phyloP scores from a whole-genome alignment of 2,113 vertebrate species.

The Anthoscopus minutus region DNA sequence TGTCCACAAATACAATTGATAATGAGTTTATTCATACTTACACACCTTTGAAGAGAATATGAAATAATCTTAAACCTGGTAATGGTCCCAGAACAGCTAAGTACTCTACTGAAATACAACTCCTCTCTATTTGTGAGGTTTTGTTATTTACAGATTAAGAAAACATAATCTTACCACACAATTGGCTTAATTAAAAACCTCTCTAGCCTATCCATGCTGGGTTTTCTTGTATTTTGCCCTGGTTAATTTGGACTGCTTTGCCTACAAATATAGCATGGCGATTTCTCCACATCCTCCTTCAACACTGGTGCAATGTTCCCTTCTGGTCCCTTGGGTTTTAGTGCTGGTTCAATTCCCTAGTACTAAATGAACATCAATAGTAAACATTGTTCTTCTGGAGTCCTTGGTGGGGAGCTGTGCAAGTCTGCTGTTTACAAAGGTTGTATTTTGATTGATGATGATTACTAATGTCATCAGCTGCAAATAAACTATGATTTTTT shows the following conservation, averaged over 20 bases:
- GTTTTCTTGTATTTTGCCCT: not conserved
- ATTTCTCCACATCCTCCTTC: not conserved
- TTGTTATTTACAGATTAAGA: not conserved
- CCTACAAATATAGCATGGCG: not conserved
- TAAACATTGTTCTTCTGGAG: not conserved
- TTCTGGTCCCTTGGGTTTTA: not conserved
- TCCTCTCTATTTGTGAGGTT: not conserved
- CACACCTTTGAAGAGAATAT: not conserved
- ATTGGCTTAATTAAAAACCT: not conserved
- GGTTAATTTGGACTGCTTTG: not conserved
- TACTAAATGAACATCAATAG: not conserved
- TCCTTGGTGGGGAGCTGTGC: not conserved
- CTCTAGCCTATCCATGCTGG: not conserved
- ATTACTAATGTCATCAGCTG: not conserved
- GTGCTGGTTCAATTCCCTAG: not conserved
- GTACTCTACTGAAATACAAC: not conserved
- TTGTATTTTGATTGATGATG: not conserved
- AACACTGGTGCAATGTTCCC: accelerated
- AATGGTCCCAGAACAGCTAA: not conserved
- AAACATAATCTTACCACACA: not conserved
- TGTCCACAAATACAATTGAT: not conserved
- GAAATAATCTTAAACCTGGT: not conserved
- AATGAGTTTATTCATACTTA: not conserved
- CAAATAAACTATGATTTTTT: not conserved
- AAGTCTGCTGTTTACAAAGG: not conserved